These are phyloP conservation scores for Selenia dentaria DNA, from an alignment of 2,888 invertebrate genomes.

Conservation along the genomic window DNA sequence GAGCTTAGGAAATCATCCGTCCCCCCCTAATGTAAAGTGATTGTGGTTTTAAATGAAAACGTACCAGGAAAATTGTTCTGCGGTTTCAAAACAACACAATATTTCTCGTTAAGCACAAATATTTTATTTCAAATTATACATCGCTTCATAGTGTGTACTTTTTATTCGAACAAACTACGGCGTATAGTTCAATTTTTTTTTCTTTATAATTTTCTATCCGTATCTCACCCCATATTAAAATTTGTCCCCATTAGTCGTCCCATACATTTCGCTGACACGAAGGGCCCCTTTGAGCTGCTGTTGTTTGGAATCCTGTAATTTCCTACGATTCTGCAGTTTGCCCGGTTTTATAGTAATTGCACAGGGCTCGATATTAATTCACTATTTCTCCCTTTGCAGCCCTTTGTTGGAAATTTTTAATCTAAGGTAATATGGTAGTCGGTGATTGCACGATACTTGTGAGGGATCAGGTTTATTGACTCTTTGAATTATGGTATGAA, in stretches of 20 bases:
- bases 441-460: conserved; percentile 23
- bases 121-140: background rate
- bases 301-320: conserved; percentile 79
- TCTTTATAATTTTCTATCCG: conserved; percentile 7
- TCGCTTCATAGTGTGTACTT: too few species aligned
- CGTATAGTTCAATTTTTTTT: conserved; percentile 3
- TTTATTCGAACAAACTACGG: too few species aligned
- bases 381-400: conserved; percentile 61
- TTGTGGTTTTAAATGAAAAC: conserved; percentile 19
- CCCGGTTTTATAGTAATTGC: conserved; percentile 67
- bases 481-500: conserved; percentile 13
- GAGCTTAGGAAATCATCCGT: conserved; percentile 39
- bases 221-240: conserved; percentile 71
- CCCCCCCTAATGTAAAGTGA: conserved; percentile 6
- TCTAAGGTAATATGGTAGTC: conserved; percentile 57
- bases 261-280: conserved; percentile 52
- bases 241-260: conserved; percentile 71
- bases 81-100: background rate
- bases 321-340: conserved; percentile 77
- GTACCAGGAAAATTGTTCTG: background rate
- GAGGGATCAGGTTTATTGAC: conserved; percentile 26
- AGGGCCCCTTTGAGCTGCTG: conserved; percentile 67
- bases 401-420: conserved; percentile 70
- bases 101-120: background rate
- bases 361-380: conserved; percentile 66